Percentiles rank a stretch among this genome's conserved stretches.
phyloP scores from a whole-genome alignment of 2,888 invertebrate genomes.

The Tricholauxania praeusta region DNA sequence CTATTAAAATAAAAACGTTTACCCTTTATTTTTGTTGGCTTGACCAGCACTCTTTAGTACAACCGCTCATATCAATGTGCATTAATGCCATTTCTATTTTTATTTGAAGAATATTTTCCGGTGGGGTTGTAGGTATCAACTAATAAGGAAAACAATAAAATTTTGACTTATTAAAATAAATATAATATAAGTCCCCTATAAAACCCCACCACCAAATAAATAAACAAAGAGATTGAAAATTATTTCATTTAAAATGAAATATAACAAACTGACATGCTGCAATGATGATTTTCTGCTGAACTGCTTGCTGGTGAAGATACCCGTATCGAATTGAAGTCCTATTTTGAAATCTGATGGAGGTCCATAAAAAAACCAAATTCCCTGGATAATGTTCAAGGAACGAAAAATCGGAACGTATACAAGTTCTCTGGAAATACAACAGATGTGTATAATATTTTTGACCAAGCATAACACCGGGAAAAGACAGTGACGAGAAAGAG shows the following conservation, averaged over 20 bases:
- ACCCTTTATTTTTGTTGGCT: not conserved
- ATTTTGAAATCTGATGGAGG: too few species aligned
- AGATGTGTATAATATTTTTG: too few species aligned
- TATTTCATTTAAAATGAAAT: too few species aligned
- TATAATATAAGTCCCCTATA: not conserved
- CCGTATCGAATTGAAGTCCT: too few species aligned
- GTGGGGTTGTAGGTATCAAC: slow-evolving; percentile 15
- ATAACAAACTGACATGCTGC: too few species aligned
- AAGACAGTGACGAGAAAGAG: too few species aligned
- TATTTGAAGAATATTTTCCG: not conserved
- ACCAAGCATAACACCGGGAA: too few species aligned
- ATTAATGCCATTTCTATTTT: not conserved
- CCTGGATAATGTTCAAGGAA: too few species aligned
- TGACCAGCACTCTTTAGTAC: not conserved
- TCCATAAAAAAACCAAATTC: too few species aligned
- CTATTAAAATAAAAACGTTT: not conserved
- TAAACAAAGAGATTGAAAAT: slow-evolving; percentile 28
- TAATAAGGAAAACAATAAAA: not conserved
- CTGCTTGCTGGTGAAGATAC: not conserved
- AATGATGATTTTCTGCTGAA: too few species aligned
- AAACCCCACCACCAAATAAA: slow-evolving; percentile 32
- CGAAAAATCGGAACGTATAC: too few species aligned
- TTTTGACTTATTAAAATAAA: not conserved
- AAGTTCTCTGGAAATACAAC: too few species aligned
- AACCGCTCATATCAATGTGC: not conserved